A percentile compares a stretch with the other conserved stretches of the same genome.
These are phyloP conservation scores for Hirtodrosophila duncani DNA, from an alignment of 2,888 invertebrate species.

Conservation along the genomic window DNA sequence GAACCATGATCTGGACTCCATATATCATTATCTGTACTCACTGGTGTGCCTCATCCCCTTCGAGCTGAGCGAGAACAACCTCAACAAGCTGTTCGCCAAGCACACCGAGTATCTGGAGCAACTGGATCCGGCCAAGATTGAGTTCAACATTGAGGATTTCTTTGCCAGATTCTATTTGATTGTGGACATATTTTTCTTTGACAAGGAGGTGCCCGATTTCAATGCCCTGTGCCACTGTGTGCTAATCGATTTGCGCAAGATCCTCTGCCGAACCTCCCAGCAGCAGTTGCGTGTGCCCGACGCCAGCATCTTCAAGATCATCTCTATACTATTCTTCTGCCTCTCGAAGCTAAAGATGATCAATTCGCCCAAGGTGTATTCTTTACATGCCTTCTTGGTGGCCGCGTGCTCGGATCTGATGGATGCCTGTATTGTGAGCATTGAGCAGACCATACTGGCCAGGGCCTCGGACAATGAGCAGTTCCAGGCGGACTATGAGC, in stretches of 20 bases:
- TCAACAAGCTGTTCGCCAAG: slow-evolving; percentile 86
- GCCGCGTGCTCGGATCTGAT: slow-evolving; percentile 84
- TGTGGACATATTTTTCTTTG: slow-evolving; percentile 79
- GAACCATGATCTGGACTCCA: slow-evolving; percentile 91
- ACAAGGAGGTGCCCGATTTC: slow-evolving; percentile 82
- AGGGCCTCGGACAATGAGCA: slow-evolving; percentile 74
- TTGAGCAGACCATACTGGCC: slow-evolving; percentile 75
- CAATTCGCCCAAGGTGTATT: slow-evolving; percentile 88
- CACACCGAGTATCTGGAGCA: slow-evolving; percentile 83
- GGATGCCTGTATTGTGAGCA: slow-evolving; percentile 79
- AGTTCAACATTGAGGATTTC: slow-evolving; percentile 79
- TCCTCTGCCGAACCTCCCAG: slow-evolving; percentile 84
- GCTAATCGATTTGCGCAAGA: slow-evolving; percentile 86
- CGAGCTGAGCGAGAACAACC: slow-evolving; percentile 93
- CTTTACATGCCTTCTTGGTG: slow-evolving; percentile 89
- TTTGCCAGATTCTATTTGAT: slow-evolving; percentile 80
- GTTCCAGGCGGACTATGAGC: slow-evolving; percentile 74
- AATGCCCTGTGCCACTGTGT: slow-evolving; percentile 84
- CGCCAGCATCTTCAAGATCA: slow-evolving; percentile 89
- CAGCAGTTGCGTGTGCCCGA: slow-evolving; percentile 80
- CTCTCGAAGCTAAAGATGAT: slow-evolving; percentile 86
- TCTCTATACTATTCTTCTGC: slow-evolving; percentile 89
- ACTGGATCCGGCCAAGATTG: slow-evolving; percentile 78
- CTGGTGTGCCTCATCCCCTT: slow-evolving; percentile 87
- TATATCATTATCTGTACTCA: slow-evolving; percentile 93